Evolutionary conservation across 2,113 vertebrate genomes (phyloP).

Genomic region (Tychaedon coryphoeus): DNA sequence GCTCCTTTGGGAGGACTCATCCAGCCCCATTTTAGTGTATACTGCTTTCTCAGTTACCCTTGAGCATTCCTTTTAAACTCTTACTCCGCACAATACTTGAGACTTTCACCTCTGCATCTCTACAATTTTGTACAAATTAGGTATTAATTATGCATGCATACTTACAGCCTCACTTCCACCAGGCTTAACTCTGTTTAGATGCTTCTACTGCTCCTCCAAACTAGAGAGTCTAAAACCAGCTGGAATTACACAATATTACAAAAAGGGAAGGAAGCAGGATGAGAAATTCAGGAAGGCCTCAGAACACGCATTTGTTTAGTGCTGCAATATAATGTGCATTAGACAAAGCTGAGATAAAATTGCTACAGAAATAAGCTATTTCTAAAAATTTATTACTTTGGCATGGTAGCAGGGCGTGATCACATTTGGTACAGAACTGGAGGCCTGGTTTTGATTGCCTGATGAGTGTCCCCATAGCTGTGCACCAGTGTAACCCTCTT

Average conservation of each 20-base stretch:
- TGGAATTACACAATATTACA: not conserved
- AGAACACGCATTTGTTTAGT: not conserved
- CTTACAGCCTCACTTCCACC: not conserved
- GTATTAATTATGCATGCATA: fast-evolving
- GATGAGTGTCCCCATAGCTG: not conserved
- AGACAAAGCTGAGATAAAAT: not conserved
- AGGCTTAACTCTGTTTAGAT: not conserved
- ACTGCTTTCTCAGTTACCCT: not conserved
- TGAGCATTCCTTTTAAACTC: not conserved
- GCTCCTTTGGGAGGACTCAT: not conserved
- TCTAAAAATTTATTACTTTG: not conserved
- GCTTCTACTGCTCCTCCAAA: not conserved
- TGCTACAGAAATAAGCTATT: not conserved
- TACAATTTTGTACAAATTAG: not conserved
- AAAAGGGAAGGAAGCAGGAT: not conserved
- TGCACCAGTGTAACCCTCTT: not conserved
- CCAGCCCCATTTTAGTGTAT: not conserved
- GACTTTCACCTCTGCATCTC: not conserved
- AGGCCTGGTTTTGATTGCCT: not conserved
- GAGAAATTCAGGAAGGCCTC: not conserved
- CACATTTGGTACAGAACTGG: not conserved
- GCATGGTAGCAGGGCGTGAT: not conserved
- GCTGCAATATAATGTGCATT: not conserved
- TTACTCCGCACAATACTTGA: not conserved
- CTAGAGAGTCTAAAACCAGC: not conserved